A percentile compares a stretch with the other conserved stretches of the same genome.
These are phyloP conservation scores for Drosophila prolongata DNA, from an alignment of 2,888 invertebrate species.

Conservation along the genomic window DNA sequence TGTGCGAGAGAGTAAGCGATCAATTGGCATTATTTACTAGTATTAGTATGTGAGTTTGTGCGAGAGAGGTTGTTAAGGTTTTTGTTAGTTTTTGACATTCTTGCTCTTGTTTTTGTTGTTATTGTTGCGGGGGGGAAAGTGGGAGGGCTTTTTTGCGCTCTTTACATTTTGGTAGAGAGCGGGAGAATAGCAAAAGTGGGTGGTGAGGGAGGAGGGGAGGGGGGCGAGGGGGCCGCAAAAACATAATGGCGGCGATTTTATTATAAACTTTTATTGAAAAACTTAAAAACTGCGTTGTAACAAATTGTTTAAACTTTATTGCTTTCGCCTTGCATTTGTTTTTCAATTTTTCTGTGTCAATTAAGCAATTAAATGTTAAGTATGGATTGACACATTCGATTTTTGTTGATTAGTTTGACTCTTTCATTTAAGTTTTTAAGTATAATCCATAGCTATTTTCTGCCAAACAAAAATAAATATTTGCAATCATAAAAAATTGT, in stretches of 20 bases:
- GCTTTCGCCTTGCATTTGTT: constrained; percentile 36
- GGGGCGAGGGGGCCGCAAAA: constrained; percentile 45
- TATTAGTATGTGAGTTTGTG: constrained; percentile 8
- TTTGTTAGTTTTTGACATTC: constrained; percentile 76
- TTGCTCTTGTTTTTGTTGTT: constrained; percentile 61
- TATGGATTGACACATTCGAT: constrained; percentile 22
- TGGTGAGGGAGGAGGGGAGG: constrained; percentile 30
- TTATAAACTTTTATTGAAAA: constrained; percentile 70
- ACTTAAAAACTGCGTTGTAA: constrained; percentile 76
- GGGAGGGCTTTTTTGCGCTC: constrained; percentile 58
- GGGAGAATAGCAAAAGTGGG: constrained; percentile 18
- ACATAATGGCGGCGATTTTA: constrained; percentile 76
- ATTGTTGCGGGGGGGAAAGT: constrained; percentile 49
- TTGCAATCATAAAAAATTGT: too few species aligned
- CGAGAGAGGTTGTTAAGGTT: constrained; percentile 48
- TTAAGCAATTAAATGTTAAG: constrained; percentile 26
- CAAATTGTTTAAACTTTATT: constrained; percentile 72
- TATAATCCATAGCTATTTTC: too few species aligned
- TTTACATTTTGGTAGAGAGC: constrained; percentile 26
- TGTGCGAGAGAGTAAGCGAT: constrained; percentile 56
- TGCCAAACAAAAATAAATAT: too few species aligned
- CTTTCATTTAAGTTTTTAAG: too few species aligned
- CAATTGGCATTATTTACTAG: constrained; percentile 65
- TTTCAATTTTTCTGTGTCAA: constrained; percentile 39
- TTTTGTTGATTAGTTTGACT: constrained; percentile 9